Conservation (phyloP, 2,113 vertebrate species). For the Haemorhous mexicanus region DNA sequence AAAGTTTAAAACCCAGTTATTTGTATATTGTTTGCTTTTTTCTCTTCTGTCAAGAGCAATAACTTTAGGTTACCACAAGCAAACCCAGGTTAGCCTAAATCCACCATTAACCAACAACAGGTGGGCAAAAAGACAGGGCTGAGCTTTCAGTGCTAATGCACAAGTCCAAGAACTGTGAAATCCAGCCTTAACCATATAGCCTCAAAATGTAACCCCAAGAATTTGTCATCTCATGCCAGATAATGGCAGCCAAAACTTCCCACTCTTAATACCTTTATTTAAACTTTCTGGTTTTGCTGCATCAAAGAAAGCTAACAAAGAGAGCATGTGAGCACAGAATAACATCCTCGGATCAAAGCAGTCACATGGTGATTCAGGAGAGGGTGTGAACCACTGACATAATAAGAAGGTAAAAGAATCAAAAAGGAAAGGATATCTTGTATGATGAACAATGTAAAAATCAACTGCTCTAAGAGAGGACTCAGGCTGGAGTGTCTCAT, state of each 20-base stretch:
- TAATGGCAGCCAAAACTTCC: not conserved
- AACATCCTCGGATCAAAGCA: not conserved
- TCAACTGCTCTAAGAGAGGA: not conserved
- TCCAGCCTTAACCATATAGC: not conserved
- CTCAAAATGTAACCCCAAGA: not conserved
- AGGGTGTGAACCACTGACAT: not conserved
- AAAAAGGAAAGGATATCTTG: not conserved
- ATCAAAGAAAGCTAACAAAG: not conserved
- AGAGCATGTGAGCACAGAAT: not conserved
- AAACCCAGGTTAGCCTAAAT: not conserved
- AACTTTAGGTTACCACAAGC: not conserved
- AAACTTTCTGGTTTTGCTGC: not conserved
- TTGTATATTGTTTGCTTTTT: not conserved
- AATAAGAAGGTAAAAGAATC: not conserved
- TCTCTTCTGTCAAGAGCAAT: not conserved
- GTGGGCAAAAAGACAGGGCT: not conserved
- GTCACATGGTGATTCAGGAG: not conserved
- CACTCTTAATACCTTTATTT: not conserved
- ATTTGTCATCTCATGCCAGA: not conserved
- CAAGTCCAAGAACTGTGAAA: not conserved
- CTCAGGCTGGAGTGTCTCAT: not conserved
- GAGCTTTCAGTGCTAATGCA: not conserved
- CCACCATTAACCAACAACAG: not conserved
- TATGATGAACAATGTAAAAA: not conserved
- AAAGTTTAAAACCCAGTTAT: not conserved